phyloP scores from a whole-genome alignment of 1,140 invertebrate genomes.

The Tetramorium simillimum region DNA sequence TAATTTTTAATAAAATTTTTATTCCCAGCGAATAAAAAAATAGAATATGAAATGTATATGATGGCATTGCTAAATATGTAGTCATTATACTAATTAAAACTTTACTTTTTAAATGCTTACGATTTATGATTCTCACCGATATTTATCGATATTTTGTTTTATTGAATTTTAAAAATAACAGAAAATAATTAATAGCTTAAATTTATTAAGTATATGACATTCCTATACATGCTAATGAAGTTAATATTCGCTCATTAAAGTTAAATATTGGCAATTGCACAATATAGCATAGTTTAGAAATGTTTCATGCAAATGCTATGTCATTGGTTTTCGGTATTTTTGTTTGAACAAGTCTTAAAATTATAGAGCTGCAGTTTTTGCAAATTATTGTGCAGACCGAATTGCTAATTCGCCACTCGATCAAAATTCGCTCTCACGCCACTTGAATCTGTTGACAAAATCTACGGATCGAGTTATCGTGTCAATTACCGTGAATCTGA shows the following conservation, averaged over 20 bases:
- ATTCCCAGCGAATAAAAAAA: neutral
- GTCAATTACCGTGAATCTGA: neutral
- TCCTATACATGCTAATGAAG: slow-evolving; percentile 2
- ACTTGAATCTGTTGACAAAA: neutral
- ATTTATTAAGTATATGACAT: neutral
- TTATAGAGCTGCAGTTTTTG: neutral
- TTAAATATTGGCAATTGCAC: neutral
- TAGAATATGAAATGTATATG: no score
- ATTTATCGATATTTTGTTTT: neutral
- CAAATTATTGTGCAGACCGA: neutral
- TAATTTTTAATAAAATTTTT: slow-evolving; percentile 3
- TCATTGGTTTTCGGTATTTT: neutral
- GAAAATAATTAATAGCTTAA: neutral
- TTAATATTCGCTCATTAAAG: neutral
- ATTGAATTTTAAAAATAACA: neutral
- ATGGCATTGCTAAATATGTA: neutral
- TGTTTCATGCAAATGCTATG: neutral
- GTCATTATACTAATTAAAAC: neutral
- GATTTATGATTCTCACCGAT: neutral
- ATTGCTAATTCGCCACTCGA: slow-evolving; percentile 15
- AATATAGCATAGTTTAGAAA: neutral
- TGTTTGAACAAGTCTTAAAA: neutral
- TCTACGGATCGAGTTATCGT: neutral
- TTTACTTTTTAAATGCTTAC: neutral
- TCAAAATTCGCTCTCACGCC: slow-evolving; percentile 31